These are phyloP conservation scores for Dryadula phaetusa DNA, from an alignment of 2,888 invertebrate species.

Conservation along the genomic window DNA sequence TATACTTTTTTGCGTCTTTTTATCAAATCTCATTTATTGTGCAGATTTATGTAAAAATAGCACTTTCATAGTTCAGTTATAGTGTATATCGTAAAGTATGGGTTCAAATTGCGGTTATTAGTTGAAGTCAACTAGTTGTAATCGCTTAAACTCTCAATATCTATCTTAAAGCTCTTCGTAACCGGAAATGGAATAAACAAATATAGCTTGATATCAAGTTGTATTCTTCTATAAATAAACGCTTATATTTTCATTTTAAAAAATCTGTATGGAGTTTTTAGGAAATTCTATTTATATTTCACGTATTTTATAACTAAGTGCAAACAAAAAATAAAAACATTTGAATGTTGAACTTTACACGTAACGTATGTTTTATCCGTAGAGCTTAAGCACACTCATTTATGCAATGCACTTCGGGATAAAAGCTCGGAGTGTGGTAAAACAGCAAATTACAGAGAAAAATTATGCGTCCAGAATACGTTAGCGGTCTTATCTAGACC, in stretches of 20 bases:
- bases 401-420: conserved; percentile 24
- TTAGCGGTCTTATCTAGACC: conserved; percentile 16
- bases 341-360: conserved; percentile 8
- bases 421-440: conserved; percentile 21
- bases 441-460: conserved; percentile 24
- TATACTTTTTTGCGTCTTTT: too few species aligned
- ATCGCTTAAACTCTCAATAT: too few species aligned
- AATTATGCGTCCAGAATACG: conserved; percentile 4
- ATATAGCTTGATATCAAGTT: background rate
- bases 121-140: too few species aligned
- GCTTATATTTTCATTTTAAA: background rate
- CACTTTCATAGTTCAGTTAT: too few species aligned
- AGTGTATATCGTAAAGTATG: too few species aligned
- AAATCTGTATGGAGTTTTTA: background rate
- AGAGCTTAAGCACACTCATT: conserved; percentile 18
- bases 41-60: too few species aligned
- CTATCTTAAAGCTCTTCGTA: too few species aligned
- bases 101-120: too few species aligned
- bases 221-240: background rate
- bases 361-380: conserved; percentile 14
- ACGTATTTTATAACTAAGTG: background rate
- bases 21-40: too few species aligned
- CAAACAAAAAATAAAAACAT: background rate
- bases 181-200: too few species aligned
- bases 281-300: background rate